Evolutionary conservation across 2,888 invertebrate species (phyloP).

Genomic region (Gymnoscelis rufifasciata): DNA sequence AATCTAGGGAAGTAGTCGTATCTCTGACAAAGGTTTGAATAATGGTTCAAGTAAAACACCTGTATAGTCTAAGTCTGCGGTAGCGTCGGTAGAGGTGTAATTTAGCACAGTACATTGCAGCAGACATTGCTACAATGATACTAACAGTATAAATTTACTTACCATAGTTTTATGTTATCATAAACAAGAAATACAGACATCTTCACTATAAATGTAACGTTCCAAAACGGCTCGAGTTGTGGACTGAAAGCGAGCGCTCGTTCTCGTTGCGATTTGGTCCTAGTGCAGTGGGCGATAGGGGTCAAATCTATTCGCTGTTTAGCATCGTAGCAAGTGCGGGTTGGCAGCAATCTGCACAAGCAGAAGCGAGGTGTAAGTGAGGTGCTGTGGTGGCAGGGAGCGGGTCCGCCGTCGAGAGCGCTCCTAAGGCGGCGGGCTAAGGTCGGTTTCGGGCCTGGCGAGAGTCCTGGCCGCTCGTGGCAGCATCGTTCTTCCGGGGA

Average conservation of each 20-base stretch:
- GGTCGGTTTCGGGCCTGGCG: slow-evolving; percentile 37
- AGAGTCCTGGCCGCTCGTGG: slow-evolving; percentile 36
- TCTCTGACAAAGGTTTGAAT: background rate
- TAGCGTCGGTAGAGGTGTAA: slow-evolving; percentile 7
- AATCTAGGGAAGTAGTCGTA: background rate
- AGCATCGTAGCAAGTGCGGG: slow-evolving; percentile 49
- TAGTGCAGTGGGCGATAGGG: slow-evolving; percentile 57
- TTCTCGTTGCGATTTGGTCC: slow-evolving; percentile 45
- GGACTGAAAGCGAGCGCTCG: slow-evolving; percentile 46
- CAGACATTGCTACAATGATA: slow-evolving; percentile 47
- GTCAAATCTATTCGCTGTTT: slow-evolving; percentile 57
- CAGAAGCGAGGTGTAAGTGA: slow-evolving; percentile 61
- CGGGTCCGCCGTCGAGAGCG: slow-evolving; percentile 27
- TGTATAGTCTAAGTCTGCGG: background rate
- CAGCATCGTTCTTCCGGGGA: slow-evolving; percentile 71
- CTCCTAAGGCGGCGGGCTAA: slow-evolving; percentile 37
- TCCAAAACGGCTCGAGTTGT: slow-evolving; percentile 49
- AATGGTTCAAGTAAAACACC: background rate
- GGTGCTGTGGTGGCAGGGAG: slow-evolving; percentile 49
- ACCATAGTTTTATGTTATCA: slow-evolving; percentile 68
- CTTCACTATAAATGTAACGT: slow-evolving; percentile 61
- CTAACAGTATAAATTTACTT: slow-evolving; percentile 58
- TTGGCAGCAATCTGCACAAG: slow-evolving; percentile 69
- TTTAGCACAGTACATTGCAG: slow-evolving; percentile 36
- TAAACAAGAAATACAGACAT: slow-evolving; percentile 69